phyloP scores from a whole-genome alignment of 1,140 invertebrate species.

The Drosophila seguyi region DNA sequence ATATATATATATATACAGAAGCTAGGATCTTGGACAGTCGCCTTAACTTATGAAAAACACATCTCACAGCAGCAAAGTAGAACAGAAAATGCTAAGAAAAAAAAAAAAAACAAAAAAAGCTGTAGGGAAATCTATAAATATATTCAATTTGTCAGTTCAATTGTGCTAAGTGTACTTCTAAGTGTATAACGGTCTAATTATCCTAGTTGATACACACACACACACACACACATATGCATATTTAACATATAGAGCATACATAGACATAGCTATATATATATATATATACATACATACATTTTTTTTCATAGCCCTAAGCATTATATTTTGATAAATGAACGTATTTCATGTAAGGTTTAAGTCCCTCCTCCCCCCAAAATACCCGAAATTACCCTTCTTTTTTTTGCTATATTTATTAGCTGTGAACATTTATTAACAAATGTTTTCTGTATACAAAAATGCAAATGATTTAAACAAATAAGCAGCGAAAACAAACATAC shows the following conservation, averaged over 20 bases:
- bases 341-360: constrained; percentile 38
- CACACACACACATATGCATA: constrained; percentile 22
- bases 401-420: constrained; percentile 60
- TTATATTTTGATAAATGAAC: constrained; percentile 66
- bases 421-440: constrained; percentile 64
- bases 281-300: too few species aligned
- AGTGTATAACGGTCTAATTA: constrained; percentile 75
- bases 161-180: constrained; percentile 81
- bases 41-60: constrained; percentile 66
- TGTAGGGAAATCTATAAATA: constrained; percentile 31
- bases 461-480: constrained; percentile 48
- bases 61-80: constrained; percentile 27
- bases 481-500: constrained; percentile 32
- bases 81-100: not conserved
- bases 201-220: constrained; percentile 62
- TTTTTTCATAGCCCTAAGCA: constrained; percentile 53
- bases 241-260: constrained; percentile 52
- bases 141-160: constrained; percentile 64
- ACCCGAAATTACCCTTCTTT: not conserved
- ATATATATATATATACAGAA: constrained; percentile 33
- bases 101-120: not conserved
- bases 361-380: too few species aligned
- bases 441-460: constrained; percentile 67
- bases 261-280: constrained; percentile 37
- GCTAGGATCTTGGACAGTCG: constrained; percentile 68